phyloP scores from a whole-genome alignment of 2,797 vertebrate species.

The Megalops cyprinoides region DNA sequence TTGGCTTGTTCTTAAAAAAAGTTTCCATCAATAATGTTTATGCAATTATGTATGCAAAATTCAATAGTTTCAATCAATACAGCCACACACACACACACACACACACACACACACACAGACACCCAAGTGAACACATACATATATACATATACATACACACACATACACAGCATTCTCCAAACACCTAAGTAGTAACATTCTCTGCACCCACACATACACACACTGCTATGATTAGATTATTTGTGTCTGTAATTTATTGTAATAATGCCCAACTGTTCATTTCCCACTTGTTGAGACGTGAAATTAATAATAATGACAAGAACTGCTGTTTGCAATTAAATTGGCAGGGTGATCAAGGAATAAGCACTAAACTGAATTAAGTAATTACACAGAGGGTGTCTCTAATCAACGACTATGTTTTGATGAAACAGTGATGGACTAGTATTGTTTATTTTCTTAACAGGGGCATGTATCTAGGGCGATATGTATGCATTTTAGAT shows the following conservation, averaged over 20 bases:
- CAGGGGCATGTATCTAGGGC: background rate
- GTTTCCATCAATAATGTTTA: background rate
- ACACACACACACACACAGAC: background rate
- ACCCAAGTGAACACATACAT: background rate
- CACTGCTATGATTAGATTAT: background rate
- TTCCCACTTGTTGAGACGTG: background rate
- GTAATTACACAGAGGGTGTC: conserved; percentile 18
- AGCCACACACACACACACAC: no score
- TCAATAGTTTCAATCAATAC: background rate
- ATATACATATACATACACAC: background rate
- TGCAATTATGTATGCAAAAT: background rate
- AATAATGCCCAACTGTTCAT: conserved; percentile 14
- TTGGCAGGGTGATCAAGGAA: conserved; percentile 16
- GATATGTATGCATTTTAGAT: background rate
- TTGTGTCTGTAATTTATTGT: conserved; percentile 1
- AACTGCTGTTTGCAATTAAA: conserved; percentile 28
- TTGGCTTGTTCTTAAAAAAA: background rate
- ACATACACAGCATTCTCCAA: background rate
- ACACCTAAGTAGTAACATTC: no score
- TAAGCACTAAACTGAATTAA: background rate
- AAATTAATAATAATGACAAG: conserved; percentile 20
- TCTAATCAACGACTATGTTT: no score
- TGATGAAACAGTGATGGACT: background rate
- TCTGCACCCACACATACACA: background rate
- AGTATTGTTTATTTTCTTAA: background rate